A percentile compares a stretch with the other conserved stretches of the same genome.
These are phyloP conservation scores for Aplysina aerophoba DNA, from an alignment of 37 sponge, comb jelly and placozoan species.

Conservation along the genomic window DNA sequence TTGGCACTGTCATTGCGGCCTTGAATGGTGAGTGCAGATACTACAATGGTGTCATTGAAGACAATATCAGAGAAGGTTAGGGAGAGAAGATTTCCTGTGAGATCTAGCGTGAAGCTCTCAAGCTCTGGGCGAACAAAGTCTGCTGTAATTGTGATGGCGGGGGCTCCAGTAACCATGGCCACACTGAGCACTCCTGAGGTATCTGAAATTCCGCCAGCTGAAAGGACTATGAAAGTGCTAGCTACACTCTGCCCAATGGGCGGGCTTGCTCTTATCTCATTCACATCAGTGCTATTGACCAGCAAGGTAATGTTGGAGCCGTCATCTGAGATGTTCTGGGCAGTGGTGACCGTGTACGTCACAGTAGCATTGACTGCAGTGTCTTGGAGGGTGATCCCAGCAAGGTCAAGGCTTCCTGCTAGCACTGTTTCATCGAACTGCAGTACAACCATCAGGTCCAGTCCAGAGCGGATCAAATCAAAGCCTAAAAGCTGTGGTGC, in stretches of 20 bases:
- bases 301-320: constrained; percentile 34
- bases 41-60: constrained; percentile 54
- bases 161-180: constrained; percentile 39
- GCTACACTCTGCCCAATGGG: constrained; percentile 74
- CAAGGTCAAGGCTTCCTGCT: constrained; percentile 56
- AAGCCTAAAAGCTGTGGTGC: constrained; percentile 71
- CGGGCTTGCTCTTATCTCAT: constrained; percentile 53
- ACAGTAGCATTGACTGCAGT: constrained; percentile 4
- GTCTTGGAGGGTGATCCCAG: constrained; percentile 59
- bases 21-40: constrained; percentile 53
- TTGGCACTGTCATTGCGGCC: constrained; percentile 21
- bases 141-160: constrained; percentile 64
- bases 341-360: constrained; percentile 59
- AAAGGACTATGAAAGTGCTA: constrained; percentile 76
- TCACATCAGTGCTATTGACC: constrained; percentile 47
- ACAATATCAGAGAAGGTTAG: constrained; percentile 81
- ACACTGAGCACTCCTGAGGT: constrained; percentile 63
- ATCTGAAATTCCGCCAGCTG: constrained; percentile 65
- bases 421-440: constrained; percentile 85
- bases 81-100: constrained; percentile 67
- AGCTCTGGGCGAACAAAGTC: constrained; percentile 82
- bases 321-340: constrained; percentile 21
- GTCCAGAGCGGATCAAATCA: constrained; percentile 62
- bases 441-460: constrained; percentile 42
- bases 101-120: constrained; percentile 60